Base-by-base conservation (phyloP, 30 jellyfish, hydroid and myxozoan species). In the Rhopilema esculentum region DNA sequence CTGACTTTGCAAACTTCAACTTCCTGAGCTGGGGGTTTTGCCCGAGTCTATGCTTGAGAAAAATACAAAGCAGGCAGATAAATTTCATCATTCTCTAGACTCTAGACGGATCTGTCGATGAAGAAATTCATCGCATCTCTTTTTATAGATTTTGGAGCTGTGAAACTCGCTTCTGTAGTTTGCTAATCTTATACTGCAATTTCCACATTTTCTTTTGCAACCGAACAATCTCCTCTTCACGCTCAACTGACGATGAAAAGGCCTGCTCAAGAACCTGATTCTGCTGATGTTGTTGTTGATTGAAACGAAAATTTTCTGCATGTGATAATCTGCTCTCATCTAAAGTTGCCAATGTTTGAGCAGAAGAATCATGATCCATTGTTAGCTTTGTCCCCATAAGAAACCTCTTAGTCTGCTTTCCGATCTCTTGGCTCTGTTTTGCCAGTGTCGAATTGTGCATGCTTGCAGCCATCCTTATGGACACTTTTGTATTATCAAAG, bases 291-390 rank as follows among this genome's bases (percentile, higher is more conserved):
- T 81, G 74, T 26, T 49, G 84, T 30, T 71, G 30, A 1, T 15
- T 75, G 23, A 66, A 27, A 21, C 84, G 78, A 40, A 48, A 64
- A 21, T 85, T 66, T 16, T 64, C 94, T 1, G 88, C 94, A 20
- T 85, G 88, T 16, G 94, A 85, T 2, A 67, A 1, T 31, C 88
- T 72, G 50, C 94, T 73, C 8, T 85, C 94, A 66, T 85, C 94
- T 23, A 85, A 74, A 19, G 93, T 84, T 19, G 74, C 91, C 7
- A 49, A 16, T 15, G 91, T 81, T 31, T 84, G 93, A 0, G 77
- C 68, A 0, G 93, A 84, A 7, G 93, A 84, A 72, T 84, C 93
- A 27, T 84, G 93, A 71, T 84, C 93, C 22, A 61, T 33, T 27
- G 79, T 25, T 1, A 84, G 20, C 57, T 63, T 72, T 18, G 87